Evolutionary conservation across 2,888 invertebrate genomes (phyloP).

Genomic region (Drosophila borealis): DNA sequence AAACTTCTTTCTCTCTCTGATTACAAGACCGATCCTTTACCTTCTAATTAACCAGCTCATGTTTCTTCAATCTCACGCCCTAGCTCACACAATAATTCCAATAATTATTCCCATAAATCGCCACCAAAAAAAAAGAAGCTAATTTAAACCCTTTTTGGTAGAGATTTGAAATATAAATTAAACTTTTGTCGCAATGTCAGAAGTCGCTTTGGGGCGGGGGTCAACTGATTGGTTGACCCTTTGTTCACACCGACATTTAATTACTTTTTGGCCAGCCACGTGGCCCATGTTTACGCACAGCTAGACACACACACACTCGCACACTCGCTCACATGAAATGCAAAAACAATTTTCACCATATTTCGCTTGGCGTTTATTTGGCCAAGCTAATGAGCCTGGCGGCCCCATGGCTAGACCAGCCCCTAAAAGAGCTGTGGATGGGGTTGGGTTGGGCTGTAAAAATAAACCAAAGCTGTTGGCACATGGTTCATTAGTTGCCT

Average conservation of each 20-base stretch:
- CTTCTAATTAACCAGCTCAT: no score
- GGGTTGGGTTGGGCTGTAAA: constrained; percentile 26
- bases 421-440: neutral
- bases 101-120: neutral
- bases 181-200: constrained; percentile 11
- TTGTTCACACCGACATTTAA: constrained; percentile 45
- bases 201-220: neutral
- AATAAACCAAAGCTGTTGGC: constrained; percentile 63
- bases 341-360: constrained; percentile 34
- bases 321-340: constrained; percentile 3
- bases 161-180: constrained; percentile 13
- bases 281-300: constrained; percentile 53
- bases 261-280: constrained; percentile 62
- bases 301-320: constrained; percentile 11
- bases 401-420: neutral
- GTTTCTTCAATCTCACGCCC: no score
- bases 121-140: neutral
- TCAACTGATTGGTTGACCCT: constrained; percentile 20
- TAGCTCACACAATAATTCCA: neutral
- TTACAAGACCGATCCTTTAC: no score
- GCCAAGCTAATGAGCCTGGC: constrained; percentile 72
- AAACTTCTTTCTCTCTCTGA: no score
- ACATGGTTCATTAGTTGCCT: constrained; percentile 66
- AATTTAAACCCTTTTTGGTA: constrained; percentile 11
- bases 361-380: constrained; percentile 55